Percentiles rank a stretch among this genome's conserved stretches.
phyloP scores from a whole-genome alignment of 2,797 vertebrate species.

The Passerculus sandwichensis region DNA sequence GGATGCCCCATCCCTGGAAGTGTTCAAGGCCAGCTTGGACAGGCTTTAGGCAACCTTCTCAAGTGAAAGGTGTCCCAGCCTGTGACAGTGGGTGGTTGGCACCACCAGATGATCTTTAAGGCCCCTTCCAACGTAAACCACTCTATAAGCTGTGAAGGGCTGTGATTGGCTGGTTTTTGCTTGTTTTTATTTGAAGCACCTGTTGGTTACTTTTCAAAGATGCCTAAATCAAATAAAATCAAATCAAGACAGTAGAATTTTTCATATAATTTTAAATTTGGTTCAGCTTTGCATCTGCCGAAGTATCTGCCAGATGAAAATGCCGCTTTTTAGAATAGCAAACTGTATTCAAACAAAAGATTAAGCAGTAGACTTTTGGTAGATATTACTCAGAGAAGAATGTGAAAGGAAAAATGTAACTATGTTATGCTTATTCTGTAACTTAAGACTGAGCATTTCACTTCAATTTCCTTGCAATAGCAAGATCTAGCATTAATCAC shows the following conservation, averaged over 20 bases:
- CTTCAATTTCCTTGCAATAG: background rate
- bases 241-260: background rate
- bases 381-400: background rate
- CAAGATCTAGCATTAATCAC: background rate
- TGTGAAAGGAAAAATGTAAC: background rate
- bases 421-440: background rate
- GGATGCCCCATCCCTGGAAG: background rate
- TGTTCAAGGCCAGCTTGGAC: background rate
- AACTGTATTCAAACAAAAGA: background rate
- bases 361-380: background rate
- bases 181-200: background rate
- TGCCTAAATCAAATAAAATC: background rate
- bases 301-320: background rate
- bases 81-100: background rate
- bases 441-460: background rate
- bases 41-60: background rate
- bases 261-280: background rate
- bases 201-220: background rate
- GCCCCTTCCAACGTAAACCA: background rate
- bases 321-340: background rate
- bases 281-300: background rate
- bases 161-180: background rate
- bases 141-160: background rate
- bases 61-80: accelerated
- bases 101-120: background rate